phyloP scores from a whole-genome alignment of 1,140 invertebrate species.

The Drosophila oshimai region DNA sequence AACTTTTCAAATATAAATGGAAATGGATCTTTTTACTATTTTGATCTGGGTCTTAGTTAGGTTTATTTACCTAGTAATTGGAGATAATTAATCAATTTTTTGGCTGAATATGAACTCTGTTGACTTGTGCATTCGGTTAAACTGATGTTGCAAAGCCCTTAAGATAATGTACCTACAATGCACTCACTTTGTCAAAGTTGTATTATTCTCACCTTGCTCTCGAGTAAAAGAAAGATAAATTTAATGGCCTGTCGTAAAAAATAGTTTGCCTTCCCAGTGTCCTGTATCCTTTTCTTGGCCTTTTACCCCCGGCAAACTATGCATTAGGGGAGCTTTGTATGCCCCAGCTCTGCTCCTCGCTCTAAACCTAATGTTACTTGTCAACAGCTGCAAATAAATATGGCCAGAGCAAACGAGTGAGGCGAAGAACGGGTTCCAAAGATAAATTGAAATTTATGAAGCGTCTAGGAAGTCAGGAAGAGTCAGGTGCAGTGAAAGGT shows the following conservation, averaged over 20 bases:
- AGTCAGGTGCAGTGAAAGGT: constrained; percentile 34
- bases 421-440: constrained; percentile 25
- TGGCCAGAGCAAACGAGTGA: constrained; percentile 5
- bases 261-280: neutral
- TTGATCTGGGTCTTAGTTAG: no score
- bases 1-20: neutral
- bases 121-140: neutral
- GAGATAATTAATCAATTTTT: no score
- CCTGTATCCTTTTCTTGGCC: constrained; percentile 3
- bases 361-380: constrained; percentile 58
- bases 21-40: no score
- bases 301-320: constrained; percentile 16
- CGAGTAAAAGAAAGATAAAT: constrained; percentile 11
- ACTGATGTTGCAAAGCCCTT: neutral
- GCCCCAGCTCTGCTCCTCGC: neutral
- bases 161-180: constrained; percentile 3
- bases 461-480: constrained; percentile 56
- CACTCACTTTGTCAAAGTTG: constrained; percentile 1
- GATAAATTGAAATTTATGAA: constrained; percentile 80
- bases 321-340: constrained; percentile 44
- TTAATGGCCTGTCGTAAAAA: constrained; percentile 41
- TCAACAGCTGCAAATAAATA: constrained; percentile 75
- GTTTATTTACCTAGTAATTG: no score
- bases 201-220: constrained; percentile 22
- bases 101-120: no score